phyloP scores from a whole-genome alignment of 2,888 invertebrate species.

The Lasioglossum lativentre region DNA sequence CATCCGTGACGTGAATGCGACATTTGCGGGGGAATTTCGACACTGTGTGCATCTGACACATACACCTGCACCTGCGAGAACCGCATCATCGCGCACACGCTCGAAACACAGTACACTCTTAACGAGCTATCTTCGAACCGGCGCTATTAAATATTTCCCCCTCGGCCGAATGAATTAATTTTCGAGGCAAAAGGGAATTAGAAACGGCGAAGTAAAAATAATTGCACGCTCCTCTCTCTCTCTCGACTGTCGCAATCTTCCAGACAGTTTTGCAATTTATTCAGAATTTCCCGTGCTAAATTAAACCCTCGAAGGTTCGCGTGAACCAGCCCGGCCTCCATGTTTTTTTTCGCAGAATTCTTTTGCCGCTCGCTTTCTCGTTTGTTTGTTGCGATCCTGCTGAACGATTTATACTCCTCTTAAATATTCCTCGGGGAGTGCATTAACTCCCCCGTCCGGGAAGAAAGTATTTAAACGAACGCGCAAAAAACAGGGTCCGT shows the following conservation, averaged over 20 bases:
- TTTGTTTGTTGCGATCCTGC: not conserved
- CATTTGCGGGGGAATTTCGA: conserved; percentile 7
- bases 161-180: not conserved
- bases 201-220: not conserved
- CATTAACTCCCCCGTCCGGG: not conserved
- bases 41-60: not conserved
- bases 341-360: not conserved
- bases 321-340: not conserved
- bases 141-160: not conserved
- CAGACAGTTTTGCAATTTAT: not conserved
- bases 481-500: not conserved
- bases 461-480: not conserved
- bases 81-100: not conserved
- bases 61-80: not conserved
- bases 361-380: not conserved
- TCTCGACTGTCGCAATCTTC: not conserved
- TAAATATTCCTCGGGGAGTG: not conserved
- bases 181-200: not conserved
- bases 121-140: not conserved
- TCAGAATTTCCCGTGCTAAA: not conserved
- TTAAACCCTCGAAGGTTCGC: not conserved
- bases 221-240: not conserved
- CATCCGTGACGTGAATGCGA: not conserved
- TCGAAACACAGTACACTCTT: not conserved
- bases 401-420: not conserved